phyloP scores from a whole-genome alignment of 2,113 vertebrate genomes.

The Anser brachyrhynchus region DNA sequence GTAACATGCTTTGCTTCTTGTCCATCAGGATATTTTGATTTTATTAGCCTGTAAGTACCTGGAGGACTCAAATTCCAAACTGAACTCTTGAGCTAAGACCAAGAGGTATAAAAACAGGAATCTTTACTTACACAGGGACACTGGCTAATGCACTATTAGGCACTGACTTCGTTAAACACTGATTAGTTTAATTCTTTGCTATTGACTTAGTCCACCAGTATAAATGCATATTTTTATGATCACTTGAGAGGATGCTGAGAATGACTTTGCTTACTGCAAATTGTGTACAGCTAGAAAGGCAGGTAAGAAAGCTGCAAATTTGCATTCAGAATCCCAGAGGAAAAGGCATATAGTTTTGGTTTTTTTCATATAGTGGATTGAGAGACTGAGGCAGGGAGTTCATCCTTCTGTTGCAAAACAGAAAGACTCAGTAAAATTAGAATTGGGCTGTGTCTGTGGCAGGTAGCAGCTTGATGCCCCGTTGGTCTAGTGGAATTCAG shows the following conservation, averaged over 20 bases:
- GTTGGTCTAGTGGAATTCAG: not conserved
- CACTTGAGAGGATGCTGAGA: not conserved
- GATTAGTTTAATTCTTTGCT: conserved; percentile 16
- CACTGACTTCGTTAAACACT: conserved; percentile 10
- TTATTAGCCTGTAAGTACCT: conserved; percentile 57
- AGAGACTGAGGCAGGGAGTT: not conserved
- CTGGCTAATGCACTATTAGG: not conserved
- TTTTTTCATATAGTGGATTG: not conserved
- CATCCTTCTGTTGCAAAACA: not conserved
- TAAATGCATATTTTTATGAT: not conserved
- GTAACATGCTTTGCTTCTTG: conserved; percentile 73
- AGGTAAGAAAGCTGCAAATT: not conserved
- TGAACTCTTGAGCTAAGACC: not conserved
- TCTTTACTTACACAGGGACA: not conserved
- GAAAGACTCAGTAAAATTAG: not conserved
- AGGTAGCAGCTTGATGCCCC: not conserved
- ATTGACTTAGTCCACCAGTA: not conserved
- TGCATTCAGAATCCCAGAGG: not conserved
- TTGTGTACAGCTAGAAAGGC: not conserved
- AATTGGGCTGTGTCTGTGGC: not conserved
- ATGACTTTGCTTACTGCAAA: not conserved
- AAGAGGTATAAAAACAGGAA: not conserved
- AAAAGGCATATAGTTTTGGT: not conserved
- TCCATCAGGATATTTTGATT: conserved; percentile 71
- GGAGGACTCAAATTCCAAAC: conserved; percentile 45